Conservation (phyloP, 2,888 invertebrate genomes). For the Acanthosepion esculentum region DNA sequence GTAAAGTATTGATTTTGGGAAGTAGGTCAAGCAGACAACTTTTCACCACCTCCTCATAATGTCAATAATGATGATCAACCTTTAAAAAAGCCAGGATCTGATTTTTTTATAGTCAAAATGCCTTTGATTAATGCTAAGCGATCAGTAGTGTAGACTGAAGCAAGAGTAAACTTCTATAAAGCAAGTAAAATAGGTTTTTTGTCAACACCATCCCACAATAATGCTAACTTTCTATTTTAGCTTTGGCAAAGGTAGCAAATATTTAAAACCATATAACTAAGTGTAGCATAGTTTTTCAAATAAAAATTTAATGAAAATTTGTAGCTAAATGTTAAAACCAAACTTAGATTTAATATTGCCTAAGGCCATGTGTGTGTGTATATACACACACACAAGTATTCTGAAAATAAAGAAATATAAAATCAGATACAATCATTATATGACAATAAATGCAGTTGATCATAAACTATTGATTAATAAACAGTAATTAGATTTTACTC, state of each 20-base stretch:
- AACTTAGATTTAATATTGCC: too few species aligned
- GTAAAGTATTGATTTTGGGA: too few species aligned
- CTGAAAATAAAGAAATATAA: too few species aligned
- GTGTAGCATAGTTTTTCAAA: not conserved
- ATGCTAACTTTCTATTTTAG: not conserved
- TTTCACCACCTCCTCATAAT: too few species aligned
- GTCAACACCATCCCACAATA: not conserved
- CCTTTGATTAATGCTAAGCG: not conserved
- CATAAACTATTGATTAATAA: too few species aligned
- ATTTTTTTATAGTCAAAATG: not conserved
- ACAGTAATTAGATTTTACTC: too few species aligned
- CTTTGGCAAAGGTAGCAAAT: not conserved
- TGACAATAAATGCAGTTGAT: too few species aligned
- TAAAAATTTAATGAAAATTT: not conserved
- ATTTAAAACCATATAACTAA: not conserved
- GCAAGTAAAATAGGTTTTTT: not conserved
- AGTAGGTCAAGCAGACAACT: too few species aligned
- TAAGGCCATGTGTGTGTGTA: too few species aligned
- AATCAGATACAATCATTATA: too few species aligned
- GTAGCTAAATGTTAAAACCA: too few species aligned
- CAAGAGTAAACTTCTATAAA: not conserved
- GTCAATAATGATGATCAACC: not conserved
- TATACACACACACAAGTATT: too few species aligned
- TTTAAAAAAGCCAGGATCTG: not conserved
- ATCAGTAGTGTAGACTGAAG: not conserved